phyloP scores from a whole-genome alignment of 2,113 vertebrate species.

The Prinia subflava region DNA sequence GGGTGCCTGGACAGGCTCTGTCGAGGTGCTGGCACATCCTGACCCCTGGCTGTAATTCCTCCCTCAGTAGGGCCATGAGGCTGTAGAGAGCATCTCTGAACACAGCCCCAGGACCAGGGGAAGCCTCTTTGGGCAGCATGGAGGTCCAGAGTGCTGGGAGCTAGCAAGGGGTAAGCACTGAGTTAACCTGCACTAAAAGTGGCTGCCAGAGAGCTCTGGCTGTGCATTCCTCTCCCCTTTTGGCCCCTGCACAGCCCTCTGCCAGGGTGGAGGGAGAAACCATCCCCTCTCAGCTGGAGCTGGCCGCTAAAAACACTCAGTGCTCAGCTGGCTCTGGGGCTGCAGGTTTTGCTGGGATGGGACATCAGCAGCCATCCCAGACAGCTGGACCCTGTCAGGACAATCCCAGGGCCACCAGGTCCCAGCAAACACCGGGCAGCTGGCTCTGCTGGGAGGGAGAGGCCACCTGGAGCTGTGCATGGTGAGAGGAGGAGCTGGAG shows the following conservation, averaged over 20 bases:
- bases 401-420: background rate
- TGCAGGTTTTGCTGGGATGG: no score
- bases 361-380: background rate
- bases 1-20: background rate
- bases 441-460: background rate
- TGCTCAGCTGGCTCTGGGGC: background rate
- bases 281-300: background rate
- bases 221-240: background rate
- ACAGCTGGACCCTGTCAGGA: background rate
- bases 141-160: background rate
- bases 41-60: background rate
- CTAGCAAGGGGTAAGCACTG: background rate
- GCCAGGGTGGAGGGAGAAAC: background rate
- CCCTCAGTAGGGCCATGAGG: rapidly evolving
- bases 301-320: background rate
- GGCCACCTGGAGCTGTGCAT: rapidly evolving
- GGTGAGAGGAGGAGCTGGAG: background rate
- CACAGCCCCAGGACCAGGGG: background rate
- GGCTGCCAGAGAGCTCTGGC: background rate
- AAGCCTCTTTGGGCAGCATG: background rate
- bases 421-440: background rate
- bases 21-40: background rate
- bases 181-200: background rate
- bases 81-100: background rate
- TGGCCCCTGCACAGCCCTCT: background rate